Evolutionary conservation across 1,140 invertebrate genomes (phyloP), one percentile per base, ranked within the genome.

Genomic region (Venustaconcha ellipsiformis): DNA sequence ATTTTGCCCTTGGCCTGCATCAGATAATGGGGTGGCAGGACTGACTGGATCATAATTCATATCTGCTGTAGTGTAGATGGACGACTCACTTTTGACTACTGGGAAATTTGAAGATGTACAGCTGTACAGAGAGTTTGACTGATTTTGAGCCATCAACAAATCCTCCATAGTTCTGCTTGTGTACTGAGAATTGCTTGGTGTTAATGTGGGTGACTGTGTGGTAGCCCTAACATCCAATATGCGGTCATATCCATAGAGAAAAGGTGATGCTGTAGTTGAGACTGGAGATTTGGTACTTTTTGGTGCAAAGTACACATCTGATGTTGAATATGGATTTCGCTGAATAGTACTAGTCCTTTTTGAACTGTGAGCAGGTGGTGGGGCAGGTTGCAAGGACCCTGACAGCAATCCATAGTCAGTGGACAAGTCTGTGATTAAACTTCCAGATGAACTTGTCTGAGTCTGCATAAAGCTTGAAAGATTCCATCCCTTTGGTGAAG

Each of bases 1-100:
- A 65, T 75, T 76, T 20, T 80, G 80, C 37, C 82, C 82, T 17
- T 80, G 76, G 20, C 66, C 58, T 20, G 59, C 18, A 48, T 81
- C 67, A 56, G 78, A 79, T 26, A 83, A 60, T 30, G 83, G 71
- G 73, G 83, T 78, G 57, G 83, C 81, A n/a, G 86, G 86, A 67
- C 85, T 87, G 14, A 88, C 85, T 20, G 86, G 83, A 67, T 88
- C 86, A 76, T 88, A 88, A 56, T 75, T 84, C 72, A 87, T 80
- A 26, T 83, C 78, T 14, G 76, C 56, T n/a, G 72, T 78, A 26
- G 81, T 78, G 15, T 67, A 67, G 17, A 74, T 74, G 57, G 73
- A 76, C 58, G 72, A 72, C 63, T 80, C 77, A 30, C 76, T 80
- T 70, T 83, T 81, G 37, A 48, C 37, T 48, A 48, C 37, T 0